A percentile compares a stretch with the other conserved stretches of the same genome.
Evolutionary conservation across 1,140 invertebrate genomes (phyloP).

Genomic region (Branchinecta lindahli): DNA sequence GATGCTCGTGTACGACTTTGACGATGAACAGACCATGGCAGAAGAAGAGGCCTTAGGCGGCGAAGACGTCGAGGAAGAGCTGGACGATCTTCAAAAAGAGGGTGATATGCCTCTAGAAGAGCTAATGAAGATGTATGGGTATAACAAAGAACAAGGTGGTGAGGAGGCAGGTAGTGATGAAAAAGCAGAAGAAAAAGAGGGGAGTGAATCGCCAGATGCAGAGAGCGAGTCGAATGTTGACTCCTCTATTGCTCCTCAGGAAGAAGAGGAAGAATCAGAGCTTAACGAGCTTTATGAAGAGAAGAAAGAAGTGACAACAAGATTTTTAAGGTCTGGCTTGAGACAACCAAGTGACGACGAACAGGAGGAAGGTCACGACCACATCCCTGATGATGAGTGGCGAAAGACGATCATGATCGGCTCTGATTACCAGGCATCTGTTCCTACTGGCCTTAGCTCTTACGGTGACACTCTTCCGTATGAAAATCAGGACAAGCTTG

Average conservation of each 20-base stretch:
- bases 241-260: conserved; percentile 25
- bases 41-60: conserved; percentile 86
- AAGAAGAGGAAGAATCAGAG: conserved; percentile 25
- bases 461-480: conserved; percentile 86
- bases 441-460: conserved; percentile 74
- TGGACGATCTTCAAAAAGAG: conserved; percentile 66
- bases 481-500: conserved; percentile 86
- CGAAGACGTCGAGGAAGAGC: conserved; percentile 69
- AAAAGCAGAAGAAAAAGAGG: conserved; percentile 18
- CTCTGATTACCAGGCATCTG: conserved; percentile 77
- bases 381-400: conserved; percentile 57
- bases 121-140: conserved; percentile 72
- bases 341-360: conserved; percentile 19
- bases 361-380: conserved; percentile 46
- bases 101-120: conserved; percentile 89
- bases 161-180: conserved; percentile 20
- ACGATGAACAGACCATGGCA: conserved; percentile 86
- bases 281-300: conserved; percentile 16
- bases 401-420: conserved; percentile 80
- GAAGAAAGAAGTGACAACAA: conserved; percentile 24
- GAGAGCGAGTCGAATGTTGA: conserved; percentile 41
- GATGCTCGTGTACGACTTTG: conserved; percentile 92
- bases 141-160: conserved; percentile 28
- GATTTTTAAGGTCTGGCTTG: conserved; percentile 14
- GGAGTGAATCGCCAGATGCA: conserved; percentile 12